phyloP scores from a whole-genome alignment of 2,888 invertebrate species.

The Eudemis profundana region DNA sequence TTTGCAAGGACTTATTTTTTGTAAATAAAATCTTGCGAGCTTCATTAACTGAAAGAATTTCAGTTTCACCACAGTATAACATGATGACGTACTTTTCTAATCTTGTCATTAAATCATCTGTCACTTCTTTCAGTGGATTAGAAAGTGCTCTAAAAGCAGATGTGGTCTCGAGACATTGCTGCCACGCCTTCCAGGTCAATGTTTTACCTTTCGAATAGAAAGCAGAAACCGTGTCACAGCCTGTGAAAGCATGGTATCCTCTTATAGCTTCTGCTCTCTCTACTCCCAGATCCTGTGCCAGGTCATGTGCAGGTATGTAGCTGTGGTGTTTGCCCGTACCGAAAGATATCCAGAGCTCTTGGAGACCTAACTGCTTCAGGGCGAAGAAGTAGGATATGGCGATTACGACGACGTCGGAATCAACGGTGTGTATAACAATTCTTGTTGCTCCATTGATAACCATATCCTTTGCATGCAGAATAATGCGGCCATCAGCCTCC shows the following conservation, averaged over 20 bases:
- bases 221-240: slow-evolving; percentile 40
- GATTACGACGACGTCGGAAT: slow-evolving; percentile 31
- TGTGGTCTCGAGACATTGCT: no score
- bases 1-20: no score
- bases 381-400: slow-evolving; percentile 31
- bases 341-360: slow-evolving; percentile 25
- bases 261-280: slow-evolving; percentile 41
- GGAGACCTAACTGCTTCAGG: slow-evolving; percentile 22
- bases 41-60: no score
- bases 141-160: no score
- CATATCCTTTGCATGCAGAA: slow-evolving; percentile 39
- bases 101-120: no score
- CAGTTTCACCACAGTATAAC: no score
- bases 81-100: no score
- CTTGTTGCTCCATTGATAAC: slow-evolving; percentile 42
- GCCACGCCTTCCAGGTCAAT: slow-evolving; percentile 40
- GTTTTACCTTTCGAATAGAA: slow-evolving; percentile 40
- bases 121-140: no score
- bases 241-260: slow-evolving; percentile 41
- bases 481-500: slow-evolving; percentile 27
- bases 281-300: slow-evolving; percentile 39
- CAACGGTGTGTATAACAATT: slow-evolving; percentile 40
- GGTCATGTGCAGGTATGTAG: slow-evolving; percentile 40
- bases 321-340: slow-evolving; percentile 20
- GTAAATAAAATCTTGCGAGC: no score